Evolutionary conservation across 2,113 vertebrate species (phyloP).

Genomic region (Pao palembangensis): DNA sequence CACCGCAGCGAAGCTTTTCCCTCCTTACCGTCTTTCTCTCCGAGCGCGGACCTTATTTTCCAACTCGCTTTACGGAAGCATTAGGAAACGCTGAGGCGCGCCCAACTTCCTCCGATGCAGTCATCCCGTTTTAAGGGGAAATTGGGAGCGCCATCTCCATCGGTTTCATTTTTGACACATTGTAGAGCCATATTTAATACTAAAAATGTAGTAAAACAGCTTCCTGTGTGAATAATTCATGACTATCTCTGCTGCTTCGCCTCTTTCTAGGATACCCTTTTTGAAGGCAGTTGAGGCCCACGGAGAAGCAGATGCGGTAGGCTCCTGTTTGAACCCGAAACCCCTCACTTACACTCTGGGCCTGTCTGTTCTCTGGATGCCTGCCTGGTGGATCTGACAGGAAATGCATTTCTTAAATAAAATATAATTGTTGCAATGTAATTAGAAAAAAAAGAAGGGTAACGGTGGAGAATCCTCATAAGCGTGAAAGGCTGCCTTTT

Average conservation of each 20-base stretch:
- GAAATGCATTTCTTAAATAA: too few relatives aligned
- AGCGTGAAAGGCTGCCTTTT: slow-evolving; percentile 11
- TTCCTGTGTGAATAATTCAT: slow-evolving; percentile 11
- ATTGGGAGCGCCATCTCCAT: slow-evolving; percentile 56
- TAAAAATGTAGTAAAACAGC: slow-evolving; percentile 5
- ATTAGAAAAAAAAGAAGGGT: too few relatives aligned
- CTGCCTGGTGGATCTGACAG: too few relatives aligned
- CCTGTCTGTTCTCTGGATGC: too few relatives aligned
- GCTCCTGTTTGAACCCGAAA: too few relatives aligned
- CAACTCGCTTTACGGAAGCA: slow-evolving; percentile 73
- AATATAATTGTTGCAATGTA: too few relatives aligned
- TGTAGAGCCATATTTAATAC: slow-evolving; percentile 6
- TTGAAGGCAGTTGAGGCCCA: slow-evolving; percentile 18
- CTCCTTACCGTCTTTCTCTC: slow-evolving; percentile 52
- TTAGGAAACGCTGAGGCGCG: slow-evolving; percentile 67
- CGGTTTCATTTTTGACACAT: slow-evolving; percentile 43
- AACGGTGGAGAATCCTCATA: too few relatives aligned
- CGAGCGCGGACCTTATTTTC: slow-evolving; percentile 64
- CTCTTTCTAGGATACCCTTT: background rate
- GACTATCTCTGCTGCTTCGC: background rate
- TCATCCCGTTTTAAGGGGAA: slow-evolving; percentile 64
- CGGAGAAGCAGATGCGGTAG: too few relatives aligned
- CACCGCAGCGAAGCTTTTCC: slow-evolving; percentile 45
- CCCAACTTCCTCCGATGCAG: slow-evolving; percentile 67
- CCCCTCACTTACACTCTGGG: too few relatives aligned